phyloP scores from a whole-genome alignment of 2,888 invertebrate species.

The Trissoscelio sp. region DNA sequence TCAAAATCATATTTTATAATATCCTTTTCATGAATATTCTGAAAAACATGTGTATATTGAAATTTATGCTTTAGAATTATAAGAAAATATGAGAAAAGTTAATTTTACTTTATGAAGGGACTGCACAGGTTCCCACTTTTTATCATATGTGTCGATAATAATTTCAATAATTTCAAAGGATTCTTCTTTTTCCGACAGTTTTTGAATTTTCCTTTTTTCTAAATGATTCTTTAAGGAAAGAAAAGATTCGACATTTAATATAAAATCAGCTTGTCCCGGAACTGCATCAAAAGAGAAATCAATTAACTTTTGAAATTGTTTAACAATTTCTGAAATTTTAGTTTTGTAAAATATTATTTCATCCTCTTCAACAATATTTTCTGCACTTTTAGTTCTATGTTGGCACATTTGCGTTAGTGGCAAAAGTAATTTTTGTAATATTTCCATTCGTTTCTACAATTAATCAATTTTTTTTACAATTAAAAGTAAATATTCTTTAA shows the following conservation, averaged over 20 bases:
- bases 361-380: slow-evolving; percentile 33
- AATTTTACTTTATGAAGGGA: slow-evolving; percentile 32
- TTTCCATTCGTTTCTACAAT: slow-evolving; percentile 72
- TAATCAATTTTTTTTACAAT: slow-evolving; percentile 3
- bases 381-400: slow-evolving; percentile 48
- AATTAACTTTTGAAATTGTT: slow-evolving; percentile 49
- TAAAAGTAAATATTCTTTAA: not conserved
- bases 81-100: not conserved
- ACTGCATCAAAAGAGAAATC: slow-evolving; percentile 80
- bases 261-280: slow-evolving; percentile 84
- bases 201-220: slow-evolving; percentile 11
- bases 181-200: slow-evolving; percentile 19
- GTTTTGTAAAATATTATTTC: slow-evolving; percentile 77
- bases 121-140: slow-evolving; percentile 69
- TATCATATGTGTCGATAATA: slow-evolving; percentile 62
- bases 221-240: slow-evolving; percentile 31
- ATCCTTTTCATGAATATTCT: not conserved
- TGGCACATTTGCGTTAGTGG: slow-evolving; percentile 65
- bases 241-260: slow-evolving; percentile 75
- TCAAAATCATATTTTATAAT: slow-evolving; percentile 51
- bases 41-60: not conserved
- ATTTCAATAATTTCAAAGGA: slow-evolving; percentile 64
- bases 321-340: slow-evolving; percentile 80
- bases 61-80: too few species aligned
- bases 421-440: slow-evolving; percentile 69